Evolutionary conservation across 1,140 invertebrate genomes (phyloP).

Genomic region (Caerostris darwini): DNA sequence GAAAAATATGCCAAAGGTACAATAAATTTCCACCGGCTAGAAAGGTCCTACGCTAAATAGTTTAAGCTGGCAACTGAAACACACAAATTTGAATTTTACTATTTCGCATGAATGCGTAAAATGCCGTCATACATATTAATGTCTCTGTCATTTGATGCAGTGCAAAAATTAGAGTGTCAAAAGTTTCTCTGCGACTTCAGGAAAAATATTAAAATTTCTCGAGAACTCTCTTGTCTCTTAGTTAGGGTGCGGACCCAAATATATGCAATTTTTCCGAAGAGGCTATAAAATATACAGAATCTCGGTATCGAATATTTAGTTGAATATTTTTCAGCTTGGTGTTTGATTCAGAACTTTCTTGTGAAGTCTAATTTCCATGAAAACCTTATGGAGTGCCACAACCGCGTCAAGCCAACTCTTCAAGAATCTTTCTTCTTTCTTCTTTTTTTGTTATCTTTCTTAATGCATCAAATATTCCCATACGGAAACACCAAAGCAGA

Average conservation of each 20-base stretch:
- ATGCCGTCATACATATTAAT: background rate
- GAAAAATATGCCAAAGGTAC: too few species aligned
- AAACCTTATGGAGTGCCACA: too few species aligned
- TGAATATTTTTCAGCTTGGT: too few species aligned
- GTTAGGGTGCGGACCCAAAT: background rate
- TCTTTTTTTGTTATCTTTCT: background rate
- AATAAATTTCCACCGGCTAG: too few species aligned
- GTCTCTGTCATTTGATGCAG: background rate
- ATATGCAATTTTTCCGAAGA: background rate
- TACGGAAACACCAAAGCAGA: background rate
- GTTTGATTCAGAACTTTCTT: too few species aligned
- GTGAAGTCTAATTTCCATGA: too few species aligned
- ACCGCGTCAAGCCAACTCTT: too few species aligned
- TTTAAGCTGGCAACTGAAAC: background rate
- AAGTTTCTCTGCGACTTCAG: background rate
- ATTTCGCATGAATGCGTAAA: background rate
- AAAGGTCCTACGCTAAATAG: background rate
- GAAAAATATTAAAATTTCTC: background rate
- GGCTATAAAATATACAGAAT: too few species aligned
- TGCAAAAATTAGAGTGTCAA: background rate
- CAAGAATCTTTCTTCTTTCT: too few species aligned
- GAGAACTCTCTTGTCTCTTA: background rate
- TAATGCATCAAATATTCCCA: constrained; percentile 23
- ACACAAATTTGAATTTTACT: background rate
- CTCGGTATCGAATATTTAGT: too few species aligned